Percentiles rank a stretch among this genome's conserved stretches.
Evolutionary conservation across 2,888 invertebrate genomes (phyloP).

Genomic region (Dusona sp.): DNA sequence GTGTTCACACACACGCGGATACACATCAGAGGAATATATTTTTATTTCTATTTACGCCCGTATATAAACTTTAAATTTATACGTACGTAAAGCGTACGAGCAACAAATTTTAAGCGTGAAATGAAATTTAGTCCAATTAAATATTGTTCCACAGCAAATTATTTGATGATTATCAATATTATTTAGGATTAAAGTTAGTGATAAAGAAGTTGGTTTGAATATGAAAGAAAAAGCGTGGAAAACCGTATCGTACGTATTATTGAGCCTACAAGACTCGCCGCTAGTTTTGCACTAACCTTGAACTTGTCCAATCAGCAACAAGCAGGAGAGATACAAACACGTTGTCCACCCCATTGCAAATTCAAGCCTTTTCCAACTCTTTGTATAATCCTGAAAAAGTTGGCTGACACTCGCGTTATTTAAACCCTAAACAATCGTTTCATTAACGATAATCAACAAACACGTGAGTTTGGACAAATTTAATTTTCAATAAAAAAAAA

Average conservation of each 20-base stretch:
- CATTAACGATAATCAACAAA: not conserved
- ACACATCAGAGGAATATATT: not conserved
- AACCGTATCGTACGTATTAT: not conserved
- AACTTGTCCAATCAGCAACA: slow-evolving; percentile 69
- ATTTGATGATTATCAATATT: not conserved
- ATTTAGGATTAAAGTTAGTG: not conserved
- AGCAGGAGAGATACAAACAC: slow-evolving; percentile 59
- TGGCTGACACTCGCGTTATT: slow-evolving; percentile 19
- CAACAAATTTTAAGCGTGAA: not conserved
- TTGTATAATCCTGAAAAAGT: slow-evolving; percentile 9
- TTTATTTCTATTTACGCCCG: not conserved
- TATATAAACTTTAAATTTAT: not conserved
- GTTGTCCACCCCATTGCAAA: slow-evolving; percentile 41
- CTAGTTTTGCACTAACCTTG: slow-evolving; percentile 66
- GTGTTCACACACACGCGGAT: not conserved
- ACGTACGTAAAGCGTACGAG: not conserved
- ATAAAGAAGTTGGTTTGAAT: not conserved
- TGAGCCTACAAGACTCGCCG: slow-evolving; percentile 25
- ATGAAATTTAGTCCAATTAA: not conserved
- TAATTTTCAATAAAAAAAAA: not conserved
- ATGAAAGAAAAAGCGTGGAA: not conserved
- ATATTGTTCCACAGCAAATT: not conserved
- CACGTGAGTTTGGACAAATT: not conserved
- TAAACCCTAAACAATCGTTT: not conserved
- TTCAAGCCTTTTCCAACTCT: slow-evolving; percentile 45